A percentile compares a stretch with the other conserved stretches of the same genome.
phyloP scores from a whole-genome alignment of 2,113 vertebrate species.

The Salvelinus sp. region DNA sequence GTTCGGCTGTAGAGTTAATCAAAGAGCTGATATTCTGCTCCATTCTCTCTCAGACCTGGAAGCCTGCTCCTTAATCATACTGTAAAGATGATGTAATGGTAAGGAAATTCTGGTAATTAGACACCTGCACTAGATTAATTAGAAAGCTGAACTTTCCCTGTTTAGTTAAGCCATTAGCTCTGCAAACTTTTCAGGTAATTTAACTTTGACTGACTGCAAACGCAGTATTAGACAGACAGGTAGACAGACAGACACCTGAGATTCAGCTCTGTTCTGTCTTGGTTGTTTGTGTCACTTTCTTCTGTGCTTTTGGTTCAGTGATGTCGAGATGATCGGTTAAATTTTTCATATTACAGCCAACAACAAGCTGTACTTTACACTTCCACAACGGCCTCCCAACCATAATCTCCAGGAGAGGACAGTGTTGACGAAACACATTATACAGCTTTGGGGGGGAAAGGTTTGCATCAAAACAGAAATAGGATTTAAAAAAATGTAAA shows the following conservation, averaged over 20 bases:
- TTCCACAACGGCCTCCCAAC: constrained; percentile 36
- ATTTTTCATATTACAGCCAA: constrained; percentile 30
- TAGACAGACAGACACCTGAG: constrained; percentile 14
- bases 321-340: constrained; percentile 34
- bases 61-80: constrained; percentile 51
- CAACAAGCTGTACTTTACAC: constrained; percentile 42
- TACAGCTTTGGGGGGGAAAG: constrained; percentile 55
- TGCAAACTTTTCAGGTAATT: background rate
- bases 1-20: constrained; percentile 41
- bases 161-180: background rate
- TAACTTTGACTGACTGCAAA: background rate
- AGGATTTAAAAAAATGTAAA: constrained; percentile 60
- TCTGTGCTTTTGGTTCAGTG: constrained; percentile 10
- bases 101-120: constrained; percentile 62
- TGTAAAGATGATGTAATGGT: constrained; percentile 60
- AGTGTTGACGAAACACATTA: constrained; percentile 60
- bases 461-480: constrained; percentile 55
- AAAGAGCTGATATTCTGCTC: constrained; percentile 48
- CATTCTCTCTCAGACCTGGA: constrained; percentile 42
- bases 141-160: constrained; percentile 11
- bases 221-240: background rate
- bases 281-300: constrained; percentile 31
- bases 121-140: constrained; percentile 48
- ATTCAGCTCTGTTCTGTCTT: background rate
- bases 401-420: constrained; percentile 46